phyloP scores from a whole-genome alignment of 2,113 vertebrate species.

The Nestor notabilis region DNA sequence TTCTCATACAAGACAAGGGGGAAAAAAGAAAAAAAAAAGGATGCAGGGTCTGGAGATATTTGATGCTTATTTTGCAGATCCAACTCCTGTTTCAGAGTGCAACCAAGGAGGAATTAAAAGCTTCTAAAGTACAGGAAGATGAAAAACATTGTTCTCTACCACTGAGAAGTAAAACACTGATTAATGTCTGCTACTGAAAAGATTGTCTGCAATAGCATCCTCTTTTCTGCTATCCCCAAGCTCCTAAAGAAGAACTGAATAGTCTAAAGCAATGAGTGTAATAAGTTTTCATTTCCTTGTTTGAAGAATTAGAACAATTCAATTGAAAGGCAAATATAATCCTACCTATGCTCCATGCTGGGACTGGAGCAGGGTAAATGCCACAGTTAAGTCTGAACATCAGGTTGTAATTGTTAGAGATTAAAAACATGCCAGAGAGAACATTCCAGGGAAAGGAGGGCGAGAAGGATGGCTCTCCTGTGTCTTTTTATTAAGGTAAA shows the following conservation, averaged over 20 bases:
- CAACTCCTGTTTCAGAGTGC: not conserved
- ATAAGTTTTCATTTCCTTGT: not conserved
- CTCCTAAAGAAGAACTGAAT: not conserved
- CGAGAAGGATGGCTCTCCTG: not conserved
- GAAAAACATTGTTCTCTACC: not conserved
- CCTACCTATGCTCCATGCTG: conserved; percentile 6
- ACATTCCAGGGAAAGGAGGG: conserved; percentile 47
- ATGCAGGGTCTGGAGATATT: not conserved
- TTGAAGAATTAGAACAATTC: conserved; percentile 35
- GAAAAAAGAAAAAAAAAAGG: not conserved
- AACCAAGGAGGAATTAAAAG: not conserved
- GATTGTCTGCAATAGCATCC: not conserved
- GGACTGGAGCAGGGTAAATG: conserved; percentile 35
- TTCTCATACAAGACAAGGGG: not conserved
- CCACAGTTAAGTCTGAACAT: conserved; percentile 46
- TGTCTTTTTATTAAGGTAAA: not conserved
- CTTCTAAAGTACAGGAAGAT: not conserved
- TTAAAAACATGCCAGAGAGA: conserved; percentile 55
- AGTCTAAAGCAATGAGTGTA: not conserved
- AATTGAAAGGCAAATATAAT: conserved; percentile 25
- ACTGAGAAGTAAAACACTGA: not conserved
- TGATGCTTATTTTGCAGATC: not conserved
- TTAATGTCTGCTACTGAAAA: not conserved
- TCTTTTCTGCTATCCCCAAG: not conserved
- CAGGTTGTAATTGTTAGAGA: conserved; percentile 54